Conservation (phyloP, 2,113 vertebrate genomes). For the Chaenocephalus aceratus region DNA sequence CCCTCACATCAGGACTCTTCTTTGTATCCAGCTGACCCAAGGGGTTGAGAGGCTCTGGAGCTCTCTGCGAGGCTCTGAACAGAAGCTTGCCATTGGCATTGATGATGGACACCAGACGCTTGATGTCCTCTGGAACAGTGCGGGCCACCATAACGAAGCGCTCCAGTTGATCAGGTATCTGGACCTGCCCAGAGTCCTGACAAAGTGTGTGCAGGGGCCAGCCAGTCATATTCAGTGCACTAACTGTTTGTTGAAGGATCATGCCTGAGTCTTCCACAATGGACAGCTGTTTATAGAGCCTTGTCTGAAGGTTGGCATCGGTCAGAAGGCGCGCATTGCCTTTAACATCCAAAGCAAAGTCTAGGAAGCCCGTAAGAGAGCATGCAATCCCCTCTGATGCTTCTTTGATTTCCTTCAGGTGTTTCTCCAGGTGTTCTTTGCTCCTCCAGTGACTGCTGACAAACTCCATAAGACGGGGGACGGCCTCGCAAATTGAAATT, state of each 20-base stretch:
- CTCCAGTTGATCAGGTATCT: constrained; percentile 89
- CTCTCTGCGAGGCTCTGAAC: constrained; percentile 84
- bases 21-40: constrained; percentile 29
- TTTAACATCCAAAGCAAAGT: constrained; percentile 85
- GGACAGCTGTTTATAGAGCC: constrained; percentile 89
- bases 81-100: constrained; percentile 94
- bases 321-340: constrained; percentile 82
- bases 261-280: constrained; percentile 87
- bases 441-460: constrained; percentile 93
- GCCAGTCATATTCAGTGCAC: constrained; percentile 78
- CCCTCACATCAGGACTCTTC: constrained; percentile 18
- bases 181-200: constrained; percentile 81
- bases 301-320: constrained; percentile 86
- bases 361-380: constrained; percentile 86
- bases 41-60: constrained; percentile 38
- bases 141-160: constrained; percentile 92
- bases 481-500: constrained; percentile 83
- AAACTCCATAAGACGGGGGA: constrained; percentile 90
- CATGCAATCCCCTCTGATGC: constrained; percentile 83
- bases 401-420: constrained; percentile 84
- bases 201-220: constrained; percentile 88
- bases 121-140: constrained; percentile 92
- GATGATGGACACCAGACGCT: constrained; percentile 91
- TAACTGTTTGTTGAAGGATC: constrained; percentile 87
- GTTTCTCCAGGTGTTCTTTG: constrained; percentile 86